Conservation (phyloP, 1,140 invertebrate species). For the Zophobas atratus region DNA sequence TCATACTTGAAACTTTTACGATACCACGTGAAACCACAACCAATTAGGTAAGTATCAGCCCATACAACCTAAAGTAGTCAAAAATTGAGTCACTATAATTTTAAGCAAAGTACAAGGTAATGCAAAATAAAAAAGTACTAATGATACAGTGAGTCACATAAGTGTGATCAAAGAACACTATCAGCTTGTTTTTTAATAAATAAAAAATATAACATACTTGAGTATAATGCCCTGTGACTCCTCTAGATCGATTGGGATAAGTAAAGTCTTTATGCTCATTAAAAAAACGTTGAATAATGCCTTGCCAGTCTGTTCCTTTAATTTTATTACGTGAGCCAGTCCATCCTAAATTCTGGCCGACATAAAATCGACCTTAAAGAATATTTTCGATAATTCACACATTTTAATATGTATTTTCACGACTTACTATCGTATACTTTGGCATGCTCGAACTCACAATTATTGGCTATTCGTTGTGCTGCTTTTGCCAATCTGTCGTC, state of each 20-base stretch:
- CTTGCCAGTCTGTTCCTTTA: neutral
- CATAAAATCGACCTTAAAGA: neutral
- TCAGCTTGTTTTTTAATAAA: too few relatives aligned
- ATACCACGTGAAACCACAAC: conserved; percentile 56
- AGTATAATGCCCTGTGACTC: conserved; percentile 24
- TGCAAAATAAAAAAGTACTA: neutral
- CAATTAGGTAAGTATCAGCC: conserved; percentile 55
- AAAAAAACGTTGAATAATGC: conserved; percentile 21
- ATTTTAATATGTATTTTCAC: neutral
- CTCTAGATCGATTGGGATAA: conserved; percentile 39
- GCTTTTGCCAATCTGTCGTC: conserved; percentile 42
- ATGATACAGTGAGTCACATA: too few relatives aligned
- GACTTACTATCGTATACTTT: neutral
- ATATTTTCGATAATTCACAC: neutral
- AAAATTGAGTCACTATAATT: conserved; percentile 8
- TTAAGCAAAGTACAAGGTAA: neutral
- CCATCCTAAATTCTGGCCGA: conserved; percentile 13
- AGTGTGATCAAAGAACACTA: too few relatives aligned
- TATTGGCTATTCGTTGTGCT: conserved; percentile 56
- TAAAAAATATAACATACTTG: neutral
- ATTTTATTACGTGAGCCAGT: neutral
- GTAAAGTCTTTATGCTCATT: conserved; percentile 22
- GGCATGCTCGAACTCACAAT: conserved; percentile 53
- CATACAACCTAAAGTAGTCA: conserved; percentile 52
- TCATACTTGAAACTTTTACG: conserved; percentile 34